These are phyloP conservation scores for Pasiphila rectangulata DNA, from an alignment of 2,888 invertebrate genomes.

Conservation along the genomic window DNA sequence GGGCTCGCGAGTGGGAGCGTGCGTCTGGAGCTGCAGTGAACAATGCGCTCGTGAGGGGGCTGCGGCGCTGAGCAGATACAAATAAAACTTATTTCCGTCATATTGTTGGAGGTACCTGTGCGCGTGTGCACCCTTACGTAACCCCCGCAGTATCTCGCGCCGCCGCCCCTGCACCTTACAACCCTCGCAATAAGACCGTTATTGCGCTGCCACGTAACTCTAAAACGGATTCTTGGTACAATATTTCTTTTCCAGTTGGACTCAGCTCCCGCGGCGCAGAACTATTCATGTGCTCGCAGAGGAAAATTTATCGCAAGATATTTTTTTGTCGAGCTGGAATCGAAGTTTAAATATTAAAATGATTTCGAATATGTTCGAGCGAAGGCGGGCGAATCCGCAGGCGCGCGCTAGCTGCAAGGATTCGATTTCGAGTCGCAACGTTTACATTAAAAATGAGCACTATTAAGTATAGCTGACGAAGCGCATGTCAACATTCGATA, in stretches of 20 bases:
- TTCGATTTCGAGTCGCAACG: slow-evolving; percentile 3
- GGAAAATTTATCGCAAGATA: slow-evolving; percentile 41
- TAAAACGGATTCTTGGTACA: slow-evolving; percentile 48
- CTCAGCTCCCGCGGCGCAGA: slow-evolving; percentile 47
- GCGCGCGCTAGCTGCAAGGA: not conserved
- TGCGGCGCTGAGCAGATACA: slow-evolving; percentile 22
- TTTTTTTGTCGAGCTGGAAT: slow-evolving; percentile 42
- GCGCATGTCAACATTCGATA: too few species aligned
- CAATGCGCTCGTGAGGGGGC: too few species aligned
- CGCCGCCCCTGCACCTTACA: slow-evolving; percentile 11
- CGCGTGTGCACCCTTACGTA: slow-evolving; percentile 27
- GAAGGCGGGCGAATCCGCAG: not conserved
- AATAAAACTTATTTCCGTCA: slow-evolving; percentile 41
- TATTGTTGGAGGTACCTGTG: slow-evolving; percentile 38
- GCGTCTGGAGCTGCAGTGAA: too few species aligned
- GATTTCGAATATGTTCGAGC: slow-evolving; percentile 31
- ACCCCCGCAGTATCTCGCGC: slow-evolving; percentile 17
- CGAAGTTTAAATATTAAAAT: slow-evolving; percentile 51
- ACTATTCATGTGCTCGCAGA: slow-evolving; percentile 43
- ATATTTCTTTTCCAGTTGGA: slow-evolving; percentile 55
- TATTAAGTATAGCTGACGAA: not conserved
- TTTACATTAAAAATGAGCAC: too few species aligned
- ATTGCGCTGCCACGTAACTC: slow-evolving; percentile 25
- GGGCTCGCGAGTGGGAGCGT: too few species aligned
- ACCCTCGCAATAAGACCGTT: slow-evolving; percentile 6